Base-by-base conservation (phyloP, 2,888 invertebrate genomes). In the Phortica okadai region DNA sequence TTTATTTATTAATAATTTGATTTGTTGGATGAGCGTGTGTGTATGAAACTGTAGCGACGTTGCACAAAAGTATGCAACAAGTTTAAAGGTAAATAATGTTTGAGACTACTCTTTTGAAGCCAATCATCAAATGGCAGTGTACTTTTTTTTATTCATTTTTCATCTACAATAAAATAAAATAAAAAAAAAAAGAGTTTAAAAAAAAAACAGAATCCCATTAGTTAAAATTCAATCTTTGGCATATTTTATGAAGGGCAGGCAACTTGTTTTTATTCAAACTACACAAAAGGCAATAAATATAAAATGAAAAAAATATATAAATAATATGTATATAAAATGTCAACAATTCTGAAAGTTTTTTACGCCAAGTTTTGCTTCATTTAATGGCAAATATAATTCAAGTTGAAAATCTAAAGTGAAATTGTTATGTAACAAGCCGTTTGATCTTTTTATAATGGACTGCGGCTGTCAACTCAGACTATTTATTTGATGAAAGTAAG, bases 61-160 rank as follows among this genome's bases (percentile, higher is more conserved):
- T 6, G 41, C 64, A 7, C 64, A 64, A 64, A 33, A 33, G 64
- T 64, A 64, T 64, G 64, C 64, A 64, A 76, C 14, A 74, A 14
- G 11, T 72, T 74, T 73, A 25, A 25, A 66, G 72, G 16, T 62
- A 76, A 50, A 25, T 70, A 62, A 76, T 50, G 58, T 70, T 16
- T 54, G 56, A 73, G 50, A 45, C 44, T 33, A 33, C 7, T 64
- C 42, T 64, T 70, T 16, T 54, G 56, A 73, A 58, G 56, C 44
- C 41, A 33, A 41, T 64, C 42, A 56, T 21, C 58, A 74, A 73
- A 75, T 78, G 81, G 82, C 79, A 81, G 83, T 82, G 79, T 77
- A 66, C 42, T 56, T 54, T 21, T 73, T 21, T 73, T 6, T 58
- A 41, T 58, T 11, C 33, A 58, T 11, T 25, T 41, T 73, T 41